Evolutionary conservation across 2,113 vertebrate species (phyloP), one percentile per base, ranked within the genome.

Genomic region (Struthidea cinerea): DNA sequence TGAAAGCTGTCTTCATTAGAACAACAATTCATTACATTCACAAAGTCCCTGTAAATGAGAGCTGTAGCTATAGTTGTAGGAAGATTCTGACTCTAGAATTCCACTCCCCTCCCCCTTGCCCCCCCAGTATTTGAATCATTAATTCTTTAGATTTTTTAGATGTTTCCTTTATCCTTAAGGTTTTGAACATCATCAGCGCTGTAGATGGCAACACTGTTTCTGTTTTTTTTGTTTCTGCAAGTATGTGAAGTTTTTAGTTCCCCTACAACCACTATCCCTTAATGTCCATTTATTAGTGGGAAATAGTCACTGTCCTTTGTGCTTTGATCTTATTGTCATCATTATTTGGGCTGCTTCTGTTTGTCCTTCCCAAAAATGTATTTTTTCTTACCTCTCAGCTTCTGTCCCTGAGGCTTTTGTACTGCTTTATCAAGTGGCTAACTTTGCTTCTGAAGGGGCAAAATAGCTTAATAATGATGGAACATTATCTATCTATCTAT

Each of bases 21-120:
- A 30, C n/a, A 77, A 53, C 37, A 61, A 44, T 44, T 65, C 3
- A 41, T 59, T 64, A 23, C 8, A 33, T 49, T 76, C 28, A 44
- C 20, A 37, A 30, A 74, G 22, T 20, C 11, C 11, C 12, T 47
- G 28, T 61, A 73, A 55, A 73, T 35, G 83, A 79, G 92, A 63
- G 6, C 41, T 78, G 23, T 15, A 19, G 11, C 21, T 64, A 16
- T 39, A 76, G 20, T 20, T 35, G 10, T 18, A 71, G 41, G 39
- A 63, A 49, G 46, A 59, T 42, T 90, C 32, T 85, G 41, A 47
- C 20, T 67, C n/a, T 71, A 30, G 7, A 44, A 11, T 85, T 75
- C 22, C 20, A 53, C 12, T 18, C 22, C 11, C 23, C 19, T 26
- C 7, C 8, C 14, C 9, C 8, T 3, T 2, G 2, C 11, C 4